Evolutionary conservation across 2,888 invertebrate species (phyloP).

Genomic region (Uloborus plumipes): DNA sequence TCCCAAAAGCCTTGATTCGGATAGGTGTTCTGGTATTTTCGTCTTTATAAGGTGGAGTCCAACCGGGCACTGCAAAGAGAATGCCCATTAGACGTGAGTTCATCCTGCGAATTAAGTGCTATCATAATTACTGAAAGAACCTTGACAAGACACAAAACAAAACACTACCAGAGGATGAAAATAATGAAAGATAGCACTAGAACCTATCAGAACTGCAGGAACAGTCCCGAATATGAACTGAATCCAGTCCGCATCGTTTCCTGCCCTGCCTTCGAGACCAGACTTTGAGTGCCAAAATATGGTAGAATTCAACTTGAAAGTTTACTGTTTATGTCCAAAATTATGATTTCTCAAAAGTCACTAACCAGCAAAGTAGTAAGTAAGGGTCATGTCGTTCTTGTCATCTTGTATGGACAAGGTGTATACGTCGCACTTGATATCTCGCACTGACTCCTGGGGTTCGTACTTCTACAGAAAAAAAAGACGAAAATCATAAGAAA

Average conservation of each 20-base stretch:
- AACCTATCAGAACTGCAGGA: too few species aligned
- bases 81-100: neutral
- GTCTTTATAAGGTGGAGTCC: constrained; percentile 37
- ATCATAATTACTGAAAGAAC: too few species aligned
- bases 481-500: neutral
- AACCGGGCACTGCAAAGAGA: neutral
- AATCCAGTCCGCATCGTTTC: too few species aligned
- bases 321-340: neutral
- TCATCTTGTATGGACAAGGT: neutral
- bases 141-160: too few species aligned
- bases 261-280: too few species aligned
- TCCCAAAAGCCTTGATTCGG: constrained; percentile 15
- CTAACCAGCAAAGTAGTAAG: constrained; percentile 48
- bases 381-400: constrained; percentile 7
- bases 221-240: too few species aligned
- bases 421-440: constrained; percentile 18
- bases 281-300: neutral
- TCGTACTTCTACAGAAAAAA: constrained; percentile 1
- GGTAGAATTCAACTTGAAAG: neutral
- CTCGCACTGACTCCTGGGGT: neutral
- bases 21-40: constrained; percentile 6
- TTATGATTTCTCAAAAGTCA: neutral
- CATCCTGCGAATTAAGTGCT: too few species aligned
- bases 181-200: neutral
- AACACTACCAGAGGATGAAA: too few species aligned